Evolutionary conservation across 2,797 vertebrate species (phyloP).

Genomic region (Liparis tanakae): DNA sequence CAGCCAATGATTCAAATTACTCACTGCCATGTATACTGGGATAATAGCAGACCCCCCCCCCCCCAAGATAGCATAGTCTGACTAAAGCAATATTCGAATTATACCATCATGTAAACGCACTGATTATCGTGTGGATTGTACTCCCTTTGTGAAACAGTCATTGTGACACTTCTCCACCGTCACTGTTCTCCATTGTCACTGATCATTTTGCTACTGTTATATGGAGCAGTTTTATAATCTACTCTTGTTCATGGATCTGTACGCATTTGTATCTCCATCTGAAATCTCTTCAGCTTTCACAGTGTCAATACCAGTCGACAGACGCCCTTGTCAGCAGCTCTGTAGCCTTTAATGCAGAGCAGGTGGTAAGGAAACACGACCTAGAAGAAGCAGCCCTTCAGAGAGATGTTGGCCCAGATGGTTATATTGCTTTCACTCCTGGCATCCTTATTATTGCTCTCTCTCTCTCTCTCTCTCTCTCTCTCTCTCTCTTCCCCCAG

Average conservation of each 20-base stretch:
- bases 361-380: slow-evolving; percentile 47
- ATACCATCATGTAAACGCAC: no score
- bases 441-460: slow-evolving; percentile 56
- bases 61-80: no score
- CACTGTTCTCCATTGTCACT: not conserved
- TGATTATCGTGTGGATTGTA: not conserved
- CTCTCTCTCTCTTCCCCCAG: not conserved
- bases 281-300: not conserved
- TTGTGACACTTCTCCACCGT: not conserved
- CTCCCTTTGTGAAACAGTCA: not conserved
- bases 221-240: no score
- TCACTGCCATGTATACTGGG: no score
- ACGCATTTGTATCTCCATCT: not conserved
- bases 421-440: slow-evolving; percentile 47
- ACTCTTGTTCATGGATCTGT: no score
- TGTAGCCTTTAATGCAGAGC: slow-evolving; percentile 40
- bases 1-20: no score
- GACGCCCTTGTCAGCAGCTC: slow-evolving; percentile 31
- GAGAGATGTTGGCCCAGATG: slow-evolving; percentile 29
- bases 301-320: slow-evolving; percentile 4
- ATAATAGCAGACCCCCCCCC: no score
- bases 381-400: slow-evolving; percentile 38
- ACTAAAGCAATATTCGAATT: no score
- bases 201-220: not conserved
- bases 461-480: no score